Percentiles rank a stretch among this genome's conserved stretches.
These are phyloP conservation scores for Typhlichthys eigenmanni DNA, from an alignment of 2,797 vertebrate species.

Conservation along the genomic window DNA sequence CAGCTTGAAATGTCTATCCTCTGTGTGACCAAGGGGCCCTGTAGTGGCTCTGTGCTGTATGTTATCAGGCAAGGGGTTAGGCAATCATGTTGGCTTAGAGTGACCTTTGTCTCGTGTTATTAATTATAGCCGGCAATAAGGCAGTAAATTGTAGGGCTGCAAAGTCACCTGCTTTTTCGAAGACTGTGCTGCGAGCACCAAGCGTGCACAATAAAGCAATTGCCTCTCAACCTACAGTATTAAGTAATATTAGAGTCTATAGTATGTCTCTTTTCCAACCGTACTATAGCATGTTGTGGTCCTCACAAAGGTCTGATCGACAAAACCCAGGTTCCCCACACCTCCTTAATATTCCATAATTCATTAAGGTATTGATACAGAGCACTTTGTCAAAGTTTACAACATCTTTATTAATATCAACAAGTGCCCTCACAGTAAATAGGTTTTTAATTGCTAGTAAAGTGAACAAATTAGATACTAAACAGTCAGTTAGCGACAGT, in stretches of 20 bases:
- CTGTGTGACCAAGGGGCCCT: slow-evolving; percentile 39
- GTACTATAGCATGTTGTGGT: neutral
- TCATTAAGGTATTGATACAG: slow-evolving; percentile 52
- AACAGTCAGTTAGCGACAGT: slow-evolving; percentile 83
- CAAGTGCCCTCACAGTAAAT: slow-evolving; percentile 76
- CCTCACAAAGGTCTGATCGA: slow-evolving; percentile 23
- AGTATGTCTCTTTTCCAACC: neutral
- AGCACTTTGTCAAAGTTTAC: slow-evolving; percentile 73
- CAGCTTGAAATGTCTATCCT: slow-evolving; percentile 44
- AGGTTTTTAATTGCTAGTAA: slow-evolving; percentile 81
- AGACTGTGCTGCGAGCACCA: slow-evolving; percentile 14
- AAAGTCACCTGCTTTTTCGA: slow-evolving; percentile 35
- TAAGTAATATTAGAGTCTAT: neutral
- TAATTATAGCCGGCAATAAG: slow-evolving; percentile 72
- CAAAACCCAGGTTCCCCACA: slow-evolving; percentile 35
- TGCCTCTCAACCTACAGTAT: neutral
- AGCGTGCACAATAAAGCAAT: slow-evolving; percentile 6
- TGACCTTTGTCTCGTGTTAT: slow-evolving; percentile 75
- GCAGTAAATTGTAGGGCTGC: slow-evolving; percentile 56
- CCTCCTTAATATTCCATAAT: slow-evolving; percentile 37
- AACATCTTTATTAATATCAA: slow-evolving; percentile 82
- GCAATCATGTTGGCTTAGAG: slow-evolving; percentile 62
- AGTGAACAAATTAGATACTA: slow-evolving; percentile 82
- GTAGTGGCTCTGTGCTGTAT: slow-evolving; percentile 55
- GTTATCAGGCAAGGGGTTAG: slow-evolving; percentile 66